Base-by-base conservation (phyloP, 2,113 vertebrate genomes). In the Saguinus imperator region DNA sequence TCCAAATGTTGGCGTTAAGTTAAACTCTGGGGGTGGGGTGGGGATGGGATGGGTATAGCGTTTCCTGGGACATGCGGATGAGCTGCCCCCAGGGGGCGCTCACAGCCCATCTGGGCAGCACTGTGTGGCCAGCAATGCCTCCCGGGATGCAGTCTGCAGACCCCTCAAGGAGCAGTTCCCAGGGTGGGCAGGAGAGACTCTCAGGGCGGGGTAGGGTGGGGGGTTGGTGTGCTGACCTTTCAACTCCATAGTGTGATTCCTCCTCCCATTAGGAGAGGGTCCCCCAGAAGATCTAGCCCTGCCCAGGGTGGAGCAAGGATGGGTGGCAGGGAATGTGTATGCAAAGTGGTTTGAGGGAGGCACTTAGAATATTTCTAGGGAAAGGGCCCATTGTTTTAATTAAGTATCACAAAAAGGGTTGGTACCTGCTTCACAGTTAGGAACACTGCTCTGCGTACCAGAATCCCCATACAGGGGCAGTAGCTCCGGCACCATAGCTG, bases 71-170 rank as follows among this genome's bases (percentile, higher is more conserved):
- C 75, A 32, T 17, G 61, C 40, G 57, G 45, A 17, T 0, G 37
- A 96, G n/a, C 27, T 25, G n/a, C 91, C 97, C 23, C 91, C 37
- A 97, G 97, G 86, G 93, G 97, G 91, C 89, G 50, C 93, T 94
- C 95, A 61, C 0, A 18, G 14, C 17, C 87, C 32, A 0, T 86
- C 37, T 9, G 23, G 92, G 87, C 3, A 43, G 43, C 40, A 5
- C 6, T 0, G 11, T 50, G 73, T 3, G 32, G 25, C 40, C 12
- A 0, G 37, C 40, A 37, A 3, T 35, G 2, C 23, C n/a, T 29
- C 23, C 12, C 1, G 1, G 32, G 61, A 27, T 3, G 2, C 1
- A 23, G 10, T 9, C 10, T 14, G n/a, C 50, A 27, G n/a, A 45
- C n/a, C 48, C 55, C 23, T n/a, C 25, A 25, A 1, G 8, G 12